Evolutionary conservation across 2,888 invertebrate species (phyloP), one percentile per base, ranked within the genome.

Genomic region (Halictus quadricinctus): DNA sequence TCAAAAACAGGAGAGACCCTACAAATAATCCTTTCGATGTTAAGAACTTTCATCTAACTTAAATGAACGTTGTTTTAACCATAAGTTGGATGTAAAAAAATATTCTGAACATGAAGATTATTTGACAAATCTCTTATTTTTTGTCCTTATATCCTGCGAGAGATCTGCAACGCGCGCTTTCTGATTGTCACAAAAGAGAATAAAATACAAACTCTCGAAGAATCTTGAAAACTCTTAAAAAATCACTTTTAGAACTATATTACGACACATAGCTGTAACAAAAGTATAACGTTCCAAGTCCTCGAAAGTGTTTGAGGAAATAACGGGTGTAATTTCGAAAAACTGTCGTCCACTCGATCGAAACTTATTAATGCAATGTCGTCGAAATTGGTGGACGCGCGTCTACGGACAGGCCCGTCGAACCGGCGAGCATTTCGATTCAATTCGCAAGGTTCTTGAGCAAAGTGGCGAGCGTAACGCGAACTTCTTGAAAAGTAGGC

Each of bases 401-500:
- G 58, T n/a, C 10, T n/a, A 58, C n/a, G 12, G 64, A 29, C 29
- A 13, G 29, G 0, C 2, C 29, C 15, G 64, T 69, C 12, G 21
- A 69, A 36, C 29, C 41, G 21, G 21, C 69, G 69, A 69, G 6
- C n/a, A 2, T 41, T 60, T 54, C 43, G 36, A 76, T 77, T 76
- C 21, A 41, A 79, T 79, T 64, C 70, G 58, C 29, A 15, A 15
- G 69, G 48, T 78, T 48, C 15, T 6, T 2, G 25, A 78, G 72
- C 21, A n/a, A 36, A 43, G 18, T 48, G 72, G 18, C n/a, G 77
- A 76, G 82, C 50, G 50, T 75, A 25, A 41, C 48, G 54, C 13
- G 21, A 77, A 60, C 72, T 75, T 36, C 69, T n/a, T 10, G 25
- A 73, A 74, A 77, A 66, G 50, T 50, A 46, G 41, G 29, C 58